phyloP scores from a whole-genome alignment of 1,140 invertebrate genomes.

The Gyrodactylus salaris region DNA sequence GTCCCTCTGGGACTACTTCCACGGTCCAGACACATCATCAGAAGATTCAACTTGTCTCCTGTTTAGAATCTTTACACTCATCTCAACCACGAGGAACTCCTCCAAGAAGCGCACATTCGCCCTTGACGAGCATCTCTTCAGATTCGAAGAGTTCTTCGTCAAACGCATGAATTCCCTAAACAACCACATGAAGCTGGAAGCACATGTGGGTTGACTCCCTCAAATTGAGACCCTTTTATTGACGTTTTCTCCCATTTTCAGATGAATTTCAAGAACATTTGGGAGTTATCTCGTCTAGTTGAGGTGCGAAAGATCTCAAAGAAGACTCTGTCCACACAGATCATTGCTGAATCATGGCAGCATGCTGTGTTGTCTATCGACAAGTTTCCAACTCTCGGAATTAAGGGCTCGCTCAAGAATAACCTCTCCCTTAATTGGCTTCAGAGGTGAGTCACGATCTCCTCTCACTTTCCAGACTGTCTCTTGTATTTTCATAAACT shows the following conservation, averaged over 20 bases:
- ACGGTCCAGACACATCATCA: neutral
- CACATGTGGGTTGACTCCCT: neutral
- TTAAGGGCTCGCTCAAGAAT: neutral
- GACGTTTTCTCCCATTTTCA: neutral
- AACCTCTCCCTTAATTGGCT: too few species aligned
- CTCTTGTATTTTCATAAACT: neutral
- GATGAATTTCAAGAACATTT: neutral
- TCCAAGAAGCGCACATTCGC: neutral
- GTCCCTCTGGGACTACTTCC: neutral
- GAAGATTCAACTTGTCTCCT: neutral
- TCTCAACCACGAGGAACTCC: neutral
- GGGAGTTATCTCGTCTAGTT: neutral
- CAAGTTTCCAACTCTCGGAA: neutral
- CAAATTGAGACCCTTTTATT: neutral
- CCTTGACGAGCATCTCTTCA: neutral
- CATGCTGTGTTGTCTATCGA: neutral
- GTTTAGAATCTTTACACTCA: neutral
- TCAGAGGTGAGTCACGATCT: too few species aligned
- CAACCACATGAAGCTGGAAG: neutral
- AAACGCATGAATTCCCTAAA: neutral
- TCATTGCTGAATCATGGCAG: neutral
- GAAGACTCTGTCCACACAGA: neutral
- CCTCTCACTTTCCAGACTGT: too few species aligned
- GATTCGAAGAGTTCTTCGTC: neutral
- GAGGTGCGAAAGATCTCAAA: too few species aligned